Base-by-base conservation (phyloP, 2,888 invertebrate species). In the Drosophila affinis region DNA sequence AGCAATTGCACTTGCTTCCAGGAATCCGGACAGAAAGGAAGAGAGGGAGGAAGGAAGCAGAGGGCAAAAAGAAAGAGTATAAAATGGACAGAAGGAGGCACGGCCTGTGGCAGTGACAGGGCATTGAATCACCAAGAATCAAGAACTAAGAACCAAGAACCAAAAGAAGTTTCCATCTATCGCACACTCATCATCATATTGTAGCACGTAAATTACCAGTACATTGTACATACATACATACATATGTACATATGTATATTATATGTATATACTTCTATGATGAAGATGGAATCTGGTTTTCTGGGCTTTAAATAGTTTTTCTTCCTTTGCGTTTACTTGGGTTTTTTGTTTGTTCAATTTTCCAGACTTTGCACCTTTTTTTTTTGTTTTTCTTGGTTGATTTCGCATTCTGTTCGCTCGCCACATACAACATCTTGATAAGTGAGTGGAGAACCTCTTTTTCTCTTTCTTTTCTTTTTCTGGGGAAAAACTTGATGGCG, bases 1-100 rank as follows among this genome's bases (percentile, higher is more conserved):
- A 75, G 71, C 72, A 81, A 81, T 77, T 79, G 78, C 86, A 83
- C 80, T 86, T 81, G 77, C 59, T 83, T 85, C 83, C 77, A 72
- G 77, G 83, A 83, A 83, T 58, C 72, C 60, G 47, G 54, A 54
- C 55, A 55, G 45, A 51, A 51, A 58, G 56, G 29, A 9, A 51
- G 14, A 45, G 32, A 46, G 54, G 24, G 24, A 24, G 5, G 24
- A 59, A 56, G 54, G 47, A 63, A 53, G 52, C 52, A 3, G 21
- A 21, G 44, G 17, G 45, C 49, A 51, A 54, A 53, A 48, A 48
- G 48, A 71, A 69, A 34, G 44, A 54, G 34, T n/a, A 24, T n/a
- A 21, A 44, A 44, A 44, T 54, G 24, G 10, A 44, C 24, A 54
- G 54, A 44, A 24, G 54, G 44, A 44, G 44, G 24, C 39, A 34